Evolutionary conservation across 2,888 invertebrate genomes (phyloP).

Genomic region (Acronicta psi): DNA sequence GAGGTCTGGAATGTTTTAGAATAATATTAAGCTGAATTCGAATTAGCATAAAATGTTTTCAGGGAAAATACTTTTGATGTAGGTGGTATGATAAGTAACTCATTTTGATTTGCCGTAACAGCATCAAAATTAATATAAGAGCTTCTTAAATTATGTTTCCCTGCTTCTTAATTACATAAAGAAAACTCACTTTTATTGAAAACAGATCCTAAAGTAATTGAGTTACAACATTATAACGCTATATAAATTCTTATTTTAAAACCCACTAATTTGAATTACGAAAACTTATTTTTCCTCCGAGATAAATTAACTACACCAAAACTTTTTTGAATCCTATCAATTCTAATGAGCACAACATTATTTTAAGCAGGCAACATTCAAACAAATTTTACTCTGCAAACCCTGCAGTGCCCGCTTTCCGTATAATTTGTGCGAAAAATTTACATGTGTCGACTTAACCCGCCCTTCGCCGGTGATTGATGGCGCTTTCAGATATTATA

Average conservation of each 20-base stretch:
- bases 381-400: constrained; percentile 48
- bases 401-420: constrained; percentile 65
- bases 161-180: no score
- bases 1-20: constrained; percentile 10
- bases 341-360: constrained; percentile 40
- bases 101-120: no score
- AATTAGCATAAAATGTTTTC: no score
- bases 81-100: no score
- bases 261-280: constrained; percentile 2
- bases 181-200: no score
- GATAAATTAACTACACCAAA: constrained; percentile 1
- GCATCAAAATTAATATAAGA: no score
- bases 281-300: not conserved
- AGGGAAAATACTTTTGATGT: no score
- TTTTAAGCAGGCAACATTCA: constrained; percentile 37
- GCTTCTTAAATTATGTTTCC: no score
- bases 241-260: no score
- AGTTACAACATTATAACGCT: no score
- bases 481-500: constrained; percentile 82
- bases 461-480: constrained; percentile 82
- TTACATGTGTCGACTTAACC: constrained; percentile 88
- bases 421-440: constrained; percentile 82
- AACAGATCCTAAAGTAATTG: no score
- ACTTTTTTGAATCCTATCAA: constrained; percentile 31
- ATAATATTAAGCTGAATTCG: not conserved